These are phyloP conservation scores for Hydraecia micacea DNA, from an alignment of 2,888 invertebrate genomes.

Conservation along the genomic window DNA sequence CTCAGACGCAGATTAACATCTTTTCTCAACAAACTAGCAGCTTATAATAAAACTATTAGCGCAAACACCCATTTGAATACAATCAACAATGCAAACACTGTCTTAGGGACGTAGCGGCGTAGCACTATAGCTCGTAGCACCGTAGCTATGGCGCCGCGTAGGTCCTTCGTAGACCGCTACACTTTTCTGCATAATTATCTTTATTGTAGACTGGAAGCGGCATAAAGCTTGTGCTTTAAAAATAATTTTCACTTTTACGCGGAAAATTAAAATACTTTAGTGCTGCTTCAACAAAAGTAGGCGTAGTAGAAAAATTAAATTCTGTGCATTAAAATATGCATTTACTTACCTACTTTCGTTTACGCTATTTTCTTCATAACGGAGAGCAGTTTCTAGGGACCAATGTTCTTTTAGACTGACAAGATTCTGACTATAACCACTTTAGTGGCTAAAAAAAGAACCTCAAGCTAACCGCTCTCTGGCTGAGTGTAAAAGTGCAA, in stretches of 20 bases:
- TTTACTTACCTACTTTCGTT: not conserved
- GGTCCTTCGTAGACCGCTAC: slow-evolving; percentile 47
- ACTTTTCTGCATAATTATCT: slow-evolving; percentile 53
- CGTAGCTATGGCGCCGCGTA: slow-evolving; percentile 32
- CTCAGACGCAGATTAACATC: slow-evolving; percentile 24
- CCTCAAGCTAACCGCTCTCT: slow-evolving; percentile 15
- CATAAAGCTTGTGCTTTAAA: slow-evolving; percentile 26
- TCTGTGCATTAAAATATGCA: slow-evolving; percentile 9
- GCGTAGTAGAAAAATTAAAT: slow-evolving; percentile 5
- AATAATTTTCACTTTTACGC: slow-evolving; percentile 26
- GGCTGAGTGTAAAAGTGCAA: slow-evolving; percentile 73
- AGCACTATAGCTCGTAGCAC: slow-evolving; percentile 31
- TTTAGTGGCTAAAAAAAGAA: slow-evolving; percentile 5
- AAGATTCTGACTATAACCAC: not conserved
- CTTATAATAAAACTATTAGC: slow-evolving; percentile 57
- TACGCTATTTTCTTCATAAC: not conserved
- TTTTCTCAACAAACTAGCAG: slow-evolving; percentile 28
- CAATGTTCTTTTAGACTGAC: not conserved
- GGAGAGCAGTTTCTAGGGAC: not conserved
- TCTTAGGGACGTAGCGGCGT: slow-evolving; percentile 39
- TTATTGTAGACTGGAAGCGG: slow-evolving; percentile 34
- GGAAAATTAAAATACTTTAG: slow-evolving; percentile 43
- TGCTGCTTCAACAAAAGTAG: slow-evolving; percentile 28
- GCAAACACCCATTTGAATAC: slow-evolving; percentile 53
- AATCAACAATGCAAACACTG: slow-evolving; percentile 61